These are phyloP conservation scores for Paratrypauchen microcephalus DNA, from an alignment of 2,797 vertebrate genomes.

Conservation along the genomic window DNA sequence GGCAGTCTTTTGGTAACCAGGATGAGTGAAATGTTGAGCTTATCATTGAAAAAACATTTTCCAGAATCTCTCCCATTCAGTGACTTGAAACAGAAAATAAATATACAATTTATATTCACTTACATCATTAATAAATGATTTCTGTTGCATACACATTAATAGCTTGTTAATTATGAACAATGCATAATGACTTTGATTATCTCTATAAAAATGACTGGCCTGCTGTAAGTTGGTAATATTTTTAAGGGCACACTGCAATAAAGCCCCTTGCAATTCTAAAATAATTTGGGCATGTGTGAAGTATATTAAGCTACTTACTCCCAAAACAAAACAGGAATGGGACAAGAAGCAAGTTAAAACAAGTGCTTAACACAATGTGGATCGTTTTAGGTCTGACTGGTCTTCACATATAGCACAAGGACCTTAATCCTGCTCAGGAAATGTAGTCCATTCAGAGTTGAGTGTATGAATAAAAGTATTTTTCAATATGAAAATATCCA, in stretches of 20 bases:
- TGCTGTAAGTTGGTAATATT: slow-evolving; percentile 39
- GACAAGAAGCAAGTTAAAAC: slow-evolving; percentile 22
- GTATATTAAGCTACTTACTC: slow-evolving; percentile 52
- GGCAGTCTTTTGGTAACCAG: slow-evolving; percentile 72
- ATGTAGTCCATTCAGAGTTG: slow-evolving; percentile 46
- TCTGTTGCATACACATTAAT: slow-evolving; percentile 80
- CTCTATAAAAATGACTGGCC: slow-evolving; percentile 66
- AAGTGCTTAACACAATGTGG: slow-evolving; percentile 54
- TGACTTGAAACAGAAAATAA: slow-evolving; percentile 73
- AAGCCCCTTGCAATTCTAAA: slow-evolving; percentile 50
- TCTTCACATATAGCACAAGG: slow-evolving; percentile 34
- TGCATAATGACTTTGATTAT: slow-evolving; percentile 69
- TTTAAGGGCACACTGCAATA: slow-evolving; percentile 21
- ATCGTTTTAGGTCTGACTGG: slow-evolving; percentile 11
- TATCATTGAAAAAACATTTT: slow-evolving; percentile 71
- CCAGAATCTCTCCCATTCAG: slow-evolving; percentile 79
- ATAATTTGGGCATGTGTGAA: slow-evolving; percentile 49
- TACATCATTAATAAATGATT: slow-evolving; percentile 70
- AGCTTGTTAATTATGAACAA: slow-evolving; percentile 75
- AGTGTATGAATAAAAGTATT: slow-evolving; percentile 55
- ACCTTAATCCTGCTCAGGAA: slow-evolving; percentile 38
- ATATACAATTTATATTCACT: slow-evolving; percentile 80
- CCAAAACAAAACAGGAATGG: slow-evolving; percentile 42
- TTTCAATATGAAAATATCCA: slow-evolving; percentile 78
- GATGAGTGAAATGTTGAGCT: slow-evolving; percentile 67